Evolutionary conservation across 2,113 vertebrate genomes (phyloP), one percentile per base, ranked within the genome.

Genomic region (Tyrannus savana): DNA sequence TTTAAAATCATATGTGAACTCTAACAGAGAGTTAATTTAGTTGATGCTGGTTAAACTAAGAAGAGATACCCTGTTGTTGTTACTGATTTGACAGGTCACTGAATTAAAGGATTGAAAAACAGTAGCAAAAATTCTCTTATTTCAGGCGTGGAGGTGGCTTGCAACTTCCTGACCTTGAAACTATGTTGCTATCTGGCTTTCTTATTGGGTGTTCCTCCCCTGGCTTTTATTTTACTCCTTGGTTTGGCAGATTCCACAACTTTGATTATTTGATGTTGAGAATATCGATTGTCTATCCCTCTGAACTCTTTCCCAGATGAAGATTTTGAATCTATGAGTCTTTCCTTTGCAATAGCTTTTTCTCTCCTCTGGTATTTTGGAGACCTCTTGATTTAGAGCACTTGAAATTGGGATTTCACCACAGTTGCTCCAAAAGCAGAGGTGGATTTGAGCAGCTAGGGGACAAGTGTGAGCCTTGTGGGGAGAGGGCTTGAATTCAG

Each of bases 171-270:
- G 13, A 52, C n/a, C 27, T 74, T 52, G 63, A 78, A 87, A 24
- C 17, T 7, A 4, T 1, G 3, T 49, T 82, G 17, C 24, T 9
- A 9, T 71, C 84, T 93, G 67, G 12, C 19, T 62, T 71, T 71
- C 19, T 64, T 37, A 24, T 2, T 0, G 0, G 8, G 1, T 41
- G 3, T 47, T 91, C 31, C 16, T 84, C 60, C 8, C 0, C 12
- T 46, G 46, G 9, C 15, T 78, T 89, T 42, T 53, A 14, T 58
- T 41, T 60, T 41, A 4, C 3, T 33, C 30, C 50, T 44, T 13
- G 9, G 19, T 41, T 50, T 67, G 60, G 22, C 53, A 28, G 12
- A 42, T 46, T 22, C 7, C 5, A 3, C 9, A 3, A 35, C 19
- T 82, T 67, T 52, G 46, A 3, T 78, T 42, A 33, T 25, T 56